phyloP scores from a whole-genome alignment of 2,888 invertebrate species.

The Pristionchus maxplancki region DNA sequence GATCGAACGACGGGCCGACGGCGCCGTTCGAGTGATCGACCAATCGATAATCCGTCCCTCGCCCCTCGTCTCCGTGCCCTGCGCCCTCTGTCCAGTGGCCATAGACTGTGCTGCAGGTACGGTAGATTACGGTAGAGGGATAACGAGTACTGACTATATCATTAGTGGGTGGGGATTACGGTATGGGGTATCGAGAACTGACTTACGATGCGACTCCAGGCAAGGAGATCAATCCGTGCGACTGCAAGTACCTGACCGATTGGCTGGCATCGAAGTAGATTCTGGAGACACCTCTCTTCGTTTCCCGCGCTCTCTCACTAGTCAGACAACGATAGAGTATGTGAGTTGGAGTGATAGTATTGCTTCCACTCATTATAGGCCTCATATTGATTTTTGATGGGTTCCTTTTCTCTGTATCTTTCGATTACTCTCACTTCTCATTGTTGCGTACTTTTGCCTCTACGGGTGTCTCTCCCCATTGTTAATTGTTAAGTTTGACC shows the following conservation, averaged over 20 bases:
- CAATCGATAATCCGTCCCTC: conserved; percentile 29
- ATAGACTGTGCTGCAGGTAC: conserved; percentile 50
- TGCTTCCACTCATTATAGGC: background rate
- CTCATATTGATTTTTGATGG: background rate
- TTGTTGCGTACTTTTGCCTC: background rate
- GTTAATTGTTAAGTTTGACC: conserved; percentile 28
- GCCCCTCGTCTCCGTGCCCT: conserved; percentile 51
- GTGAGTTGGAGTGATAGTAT: background rate
- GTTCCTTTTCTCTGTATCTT: conserved; percentile 25
- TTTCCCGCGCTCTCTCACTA: background rate
- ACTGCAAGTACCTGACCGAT: conserved; percentile 49
- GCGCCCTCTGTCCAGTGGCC: conserved; percentile 50
- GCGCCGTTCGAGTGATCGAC: conserved; percentile 56
- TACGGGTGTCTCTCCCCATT: background rate
- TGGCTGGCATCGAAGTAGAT: conserved; percentile 36
- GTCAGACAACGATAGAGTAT: background rate
- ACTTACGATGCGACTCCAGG: conserved; percentile 16
- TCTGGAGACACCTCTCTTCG: background rate
- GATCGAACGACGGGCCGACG: conserved; percentile 69
- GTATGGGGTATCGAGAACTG: background rate
- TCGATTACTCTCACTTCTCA: background rate
- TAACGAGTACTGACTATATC: background rate
- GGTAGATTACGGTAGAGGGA: background rate
- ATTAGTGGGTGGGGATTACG: background rate
- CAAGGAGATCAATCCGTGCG: conserved; percentile 50